Base-by-base conservation (phyloP, 23 tunicate genomes). In the Botrylloides violaceus region DNA sequence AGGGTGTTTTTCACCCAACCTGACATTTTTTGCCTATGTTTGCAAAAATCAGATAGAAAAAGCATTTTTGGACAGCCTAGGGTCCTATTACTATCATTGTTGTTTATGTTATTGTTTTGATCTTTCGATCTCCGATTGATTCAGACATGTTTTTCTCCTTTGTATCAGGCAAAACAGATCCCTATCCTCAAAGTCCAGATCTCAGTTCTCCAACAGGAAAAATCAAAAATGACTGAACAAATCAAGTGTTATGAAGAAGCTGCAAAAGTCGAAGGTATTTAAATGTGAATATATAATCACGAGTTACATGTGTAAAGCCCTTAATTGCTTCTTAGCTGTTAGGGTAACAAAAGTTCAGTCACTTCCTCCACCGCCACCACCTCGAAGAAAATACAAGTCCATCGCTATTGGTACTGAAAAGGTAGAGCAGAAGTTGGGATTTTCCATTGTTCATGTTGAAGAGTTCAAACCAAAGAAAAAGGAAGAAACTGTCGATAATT, bases 311-410 rank as follows among this genome's bases (percentile, higher is more conserved):
- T 43, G 9, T 43, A 9, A 7, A 43, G 53, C 12, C 53, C 53
- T 43, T 43, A 7, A 7, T 43, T 43, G 53, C 15, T 43, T 15
- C 15, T 15, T 43, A 7, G 53, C 53, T 7, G 53, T 7, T 43
- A 43, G 12, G 53, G 15, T 15, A 43, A 43, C 9, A 15, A 43
- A 43, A 7, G 9, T 43, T 7, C 53, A 35, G 73, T 66, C 25
- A 29, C 57, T 38, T 43, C 73, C 26, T 64, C 81, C 77, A 55
- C 96, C 96, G 5, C 74, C 71, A 20, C 96, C 96, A 25, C 96
- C 96, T 5, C 81, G 78, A 61, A 77, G 96, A 39, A 88, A 88
- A 73, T 88, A 88, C 72, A 65, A 80, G 29, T 88, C 96, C 26
- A 39, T 64, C 3, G 83, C 62, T 2, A 71, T 35, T 3, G 82